phyloP scores from a whole-genome alignment of 2,113 vertebrate genomes.

The Apteryx owenii region DNA sequence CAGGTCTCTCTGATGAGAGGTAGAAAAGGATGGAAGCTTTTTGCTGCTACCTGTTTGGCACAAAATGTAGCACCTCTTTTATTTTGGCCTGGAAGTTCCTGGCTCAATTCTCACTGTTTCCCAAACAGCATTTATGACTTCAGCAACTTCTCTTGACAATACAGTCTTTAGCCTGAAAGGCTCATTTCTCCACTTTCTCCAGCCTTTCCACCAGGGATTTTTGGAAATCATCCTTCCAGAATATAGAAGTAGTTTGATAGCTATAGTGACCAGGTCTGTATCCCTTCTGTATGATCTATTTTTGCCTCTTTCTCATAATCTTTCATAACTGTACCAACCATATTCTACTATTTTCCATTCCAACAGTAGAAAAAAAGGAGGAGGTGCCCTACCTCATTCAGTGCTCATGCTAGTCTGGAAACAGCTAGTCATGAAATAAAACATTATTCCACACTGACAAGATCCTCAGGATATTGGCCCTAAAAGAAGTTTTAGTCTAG shows the following conservation, averaged over 20 bases:
- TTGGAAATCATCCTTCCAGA: background rate
- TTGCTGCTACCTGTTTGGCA: background rate
- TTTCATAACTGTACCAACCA: background rate
- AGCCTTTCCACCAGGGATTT: background rate
- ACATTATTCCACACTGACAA: background rate
- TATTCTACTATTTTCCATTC: background rate
- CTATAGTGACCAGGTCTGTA: background rate
- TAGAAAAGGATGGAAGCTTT: background rate
- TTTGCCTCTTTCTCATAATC: background rate
- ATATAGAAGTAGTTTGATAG: background rate
- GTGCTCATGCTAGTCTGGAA: background rate
- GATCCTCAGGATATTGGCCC: background rate
- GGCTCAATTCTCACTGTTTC: background rate
- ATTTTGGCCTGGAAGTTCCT: background rate
- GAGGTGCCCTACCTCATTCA: background rate
- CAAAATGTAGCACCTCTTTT: background rate
- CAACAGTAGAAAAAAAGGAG: background rate
- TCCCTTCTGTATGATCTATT: background rate
- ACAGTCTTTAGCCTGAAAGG: background rate
- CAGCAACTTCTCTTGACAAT: background rate
- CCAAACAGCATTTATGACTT: background rate
- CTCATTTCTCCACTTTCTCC: background rate
- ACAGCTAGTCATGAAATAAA: rapidly evolving
- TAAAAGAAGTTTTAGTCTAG: background rate
- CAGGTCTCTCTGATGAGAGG: background rate